Conservation (phyloP, 2,113 vertebrate species). For the Phalacrocorax aristotelis region DNA sequence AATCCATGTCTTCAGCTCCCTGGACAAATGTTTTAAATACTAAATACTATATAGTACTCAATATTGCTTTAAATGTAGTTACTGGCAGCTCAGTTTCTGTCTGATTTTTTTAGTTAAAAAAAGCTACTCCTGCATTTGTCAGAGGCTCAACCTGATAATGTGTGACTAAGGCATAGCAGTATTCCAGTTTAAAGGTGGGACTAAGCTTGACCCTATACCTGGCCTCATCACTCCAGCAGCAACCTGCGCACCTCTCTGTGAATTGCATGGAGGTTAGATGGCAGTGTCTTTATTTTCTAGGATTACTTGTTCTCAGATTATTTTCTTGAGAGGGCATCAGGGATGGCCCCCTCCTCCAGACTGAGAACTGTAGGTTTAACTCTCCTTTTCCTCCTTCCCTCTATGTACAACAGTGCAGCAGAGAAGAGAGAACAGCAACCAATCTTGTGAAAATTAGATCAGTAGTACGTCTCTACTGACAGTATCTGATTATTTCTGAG, state of each 20-base stretch:
- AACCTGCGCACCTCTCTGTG: neutral
- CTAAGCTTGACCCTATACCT: neutral
- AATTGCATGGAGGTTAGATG: neutral
- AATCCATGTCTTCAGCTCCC: neutral
- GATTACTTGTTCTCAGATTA: neutral
- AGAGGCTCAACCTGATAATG: neutral
- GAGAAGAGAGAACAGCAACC: neutral
- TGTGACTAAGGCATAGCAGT: neutral
- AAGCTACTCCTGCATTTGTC: neutral
- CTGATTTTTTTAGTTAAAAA: neutral
- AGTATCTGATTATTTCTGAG: neutral
- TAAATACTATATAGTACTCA: neutral
- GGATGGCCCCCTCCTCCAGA: neutral
- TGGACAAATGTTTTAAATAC: neutral
- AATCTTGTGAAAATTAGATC: neutral
- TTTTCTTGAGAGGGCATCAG: neutral
- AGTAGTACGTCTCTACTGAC: neutral
- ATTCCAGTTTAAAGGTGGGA: neutral
- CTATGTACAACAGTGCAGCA: neutral
- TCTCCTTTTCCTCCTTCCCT: neutral
- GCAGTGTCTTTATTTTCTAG: neutral
- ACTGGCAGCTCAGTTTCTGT: neutral
- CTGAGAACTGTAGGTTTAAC: neutral
- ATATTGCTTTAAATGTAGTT: neutral
- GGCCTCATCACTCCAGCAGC: neutral